phyloP scores from a whole-genome alignment of 2,113 vertebrate species.

The Orientallactaga bullata region DNA sequence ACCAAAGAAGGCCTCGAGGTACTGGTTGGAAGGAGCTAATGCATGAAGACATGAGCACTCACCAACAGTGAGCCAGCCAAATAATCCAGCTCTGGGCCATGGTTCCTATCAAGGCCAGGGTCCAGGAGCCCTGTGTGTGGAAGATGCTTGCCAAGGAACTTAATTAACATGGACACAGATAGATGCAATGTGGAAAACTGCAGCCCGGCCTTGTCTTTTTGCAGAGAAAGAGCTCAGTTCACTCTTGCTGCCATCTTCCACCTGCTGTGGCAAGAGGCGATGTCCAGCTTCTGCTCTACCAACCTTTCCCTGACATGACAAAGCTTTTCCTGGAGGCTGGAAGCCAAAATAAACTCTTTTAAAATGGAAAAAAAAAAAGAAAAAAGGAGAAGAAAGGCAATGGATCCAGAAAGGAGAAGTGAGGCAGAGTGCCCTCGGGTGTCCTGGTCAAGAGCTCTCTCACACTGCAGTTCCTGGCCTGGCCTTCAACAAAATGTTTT shows the following conservation, averaged over 20 bases:
- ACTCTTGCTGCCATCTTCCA: too few species aligned
- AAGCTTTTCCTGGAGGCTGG: too few species aligned
- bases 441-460: background rate
- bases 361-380: too few species aligned
- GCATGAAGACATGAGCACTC: background rate
- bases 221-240: background rate
- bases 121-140: background rate
- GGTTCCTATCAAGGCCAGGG: background rate
- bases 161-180: background rate
- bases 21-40: background rate
- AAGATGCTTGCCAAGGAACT: constrained; percentile 27
- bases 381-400: background rate
- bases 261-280: too few species aligned
- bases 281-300: too few species aligned
- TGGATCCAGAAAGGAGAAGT: accelerated
- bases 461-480: background rate
- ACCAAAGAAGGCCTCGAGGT: background rate
- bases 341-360: too few species aligned
- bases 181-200: background rate
- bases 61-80: background rate
- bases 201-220: background rate
- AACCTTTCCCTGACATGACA: too few species aligned
- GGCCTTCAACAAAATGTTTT: background rate
- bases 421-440: background rate
- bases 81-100: background rate